Conservation (phyloP, 2,797 vertebrate genomes). For the Eremophila alpestris region DNA sequence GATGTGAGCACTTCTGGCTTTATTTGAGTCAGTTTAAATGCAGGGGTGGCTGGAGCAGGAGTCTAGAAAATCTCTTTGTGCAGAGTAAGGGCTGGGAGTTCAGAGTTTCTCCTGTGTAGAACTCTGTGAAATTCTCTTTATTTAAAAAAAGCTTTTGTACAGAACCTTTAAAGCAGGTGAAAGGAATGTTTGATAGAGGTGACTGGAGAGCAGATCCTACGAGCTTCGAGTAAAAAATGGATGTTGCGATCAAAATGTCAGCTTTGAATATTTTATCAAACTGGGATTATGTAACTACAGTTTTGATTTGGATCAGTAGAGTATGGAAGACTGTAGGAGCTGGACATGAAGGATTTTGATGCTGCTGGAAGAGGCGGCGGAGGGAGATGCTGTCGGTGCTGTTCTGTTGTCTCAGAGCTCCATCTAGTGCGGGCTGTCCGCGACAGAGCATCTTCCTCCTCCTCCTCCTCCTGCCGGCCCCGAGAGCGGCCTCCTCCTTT, state of each 20-base stretch:
- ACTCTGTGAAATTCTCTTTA: not conserved
- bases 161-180: not conserved
- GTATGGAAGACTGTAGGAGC: rapidly evolving
- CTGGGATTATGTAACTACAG: not conserved
- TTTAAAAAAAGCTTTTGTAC: not conserved
- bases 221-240: not conserved
- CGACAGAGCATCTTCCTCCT: not conserved
- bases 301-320: not conserved
- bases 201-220: not conserved
- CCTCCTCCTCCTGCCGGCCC: not conserved
- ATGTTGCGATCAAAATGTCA: not conserved
- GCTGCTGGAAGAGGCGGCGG: rapidly evolving
- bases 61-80: not conserved
- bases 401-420: not conserved
- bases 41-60: not conserved
- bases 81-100: not conserved
- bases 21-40: not conserved
- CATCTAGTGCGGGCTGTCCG: not conserved
- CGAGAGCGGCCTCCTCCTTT: not conserved
- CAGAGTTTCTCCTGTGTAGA: not conserved
- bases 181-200: not conserved
- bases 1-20: not conserved
- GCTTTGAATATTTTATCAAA: not conserved
- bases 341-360: rapidly evolving
- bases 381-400: not conserved